Conservation (phyloP, 2,888 invertebrate species). For the Caenorhabditis drosophilae region DNA sequence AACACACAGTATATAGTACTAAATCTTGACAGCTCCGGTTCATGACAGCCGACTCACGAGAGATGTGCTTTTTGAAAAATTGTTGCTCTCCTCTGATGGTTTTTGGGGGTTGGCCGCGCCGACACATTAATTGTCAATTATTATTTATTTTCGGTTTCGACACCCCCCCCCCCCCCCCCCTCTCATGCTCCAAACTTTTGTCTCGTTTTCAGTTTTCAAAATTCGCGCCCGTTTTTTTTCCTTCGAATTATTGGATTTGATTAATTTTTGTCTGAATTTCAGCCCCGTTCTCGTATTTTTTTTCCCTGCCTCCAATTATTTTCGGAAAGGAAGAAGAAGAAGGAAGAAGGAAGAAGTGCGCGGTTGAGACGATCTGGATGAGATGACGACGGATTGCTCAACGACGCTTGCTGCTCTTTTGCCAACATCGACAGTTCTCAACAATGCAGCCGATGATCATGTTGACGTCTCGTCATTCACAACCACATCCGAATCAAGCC, state of each 20-base stretch:
- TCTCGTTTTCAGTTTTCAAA: too few relatives aligned
- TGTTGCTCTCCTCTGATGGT: too few relatives aligned
- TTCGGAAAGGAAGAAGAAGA: too few relatives aligned
- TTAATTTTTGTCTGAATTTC: background rate
- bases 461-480: slow-evolving; percentile 36
- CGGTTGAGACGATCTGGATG: too few relatives aligned
- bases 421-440: slow-evolving; percentile 8
- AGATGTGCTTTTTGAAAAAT: background rate
- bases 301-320: too few relatives aligned
- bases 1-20: too few relatives aligned
- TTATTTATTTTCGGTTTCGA: background rate
- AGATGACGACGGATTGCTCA: slow-evolving; percentile 23
- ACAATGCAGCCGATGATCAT: slow-evolving; percentile 5
- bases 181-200: too few relatives aligned
- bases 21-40: background rate
- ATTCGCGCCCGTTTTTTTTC: too few relatives aligned
- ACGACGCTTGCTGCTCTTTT: slow-evolving; percentile 27
- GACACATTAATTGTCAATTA: background rate
- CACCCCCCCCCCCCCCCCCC: too few relatives aligned
- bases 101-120: too few relatives aligned
- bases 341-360: too few relatives aligned
- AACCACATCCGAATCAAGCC: slow-evolving; percentile 34
- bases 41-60: background rate
- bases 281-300: too few relatives aligned
- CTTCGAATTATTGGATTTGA: background rate